A percentile compares a stretch with the other conserved stretches of the same genome.
Conservation (phyloP, 1,140 invertebrate genomes). For the Zophobas morio region DNA sequence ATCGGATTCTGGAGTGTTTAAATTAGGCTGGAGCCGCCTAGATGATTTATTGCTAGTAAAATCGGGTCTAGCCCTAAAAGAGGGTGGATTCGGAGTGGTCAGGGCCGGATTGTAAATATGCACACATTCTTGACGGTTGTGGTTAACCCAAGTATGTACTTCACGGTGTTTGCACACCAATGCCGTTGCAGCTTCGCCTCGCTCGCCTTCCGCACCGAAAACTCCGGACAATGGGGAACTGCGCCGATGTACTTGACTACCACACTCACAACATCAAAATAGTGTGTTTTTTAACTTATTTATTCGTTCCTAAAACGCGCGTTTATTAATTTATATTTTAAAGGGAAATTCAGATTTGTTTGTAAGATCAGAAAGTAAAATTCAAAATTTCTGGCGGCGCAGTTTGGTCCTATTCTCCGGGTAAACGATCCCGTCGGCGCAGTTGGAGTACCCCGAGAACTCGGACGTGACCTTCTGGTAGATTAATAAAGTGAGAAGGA, state of each 20-base stretch:
- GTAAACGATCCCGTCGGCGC: too few relatives aligned
- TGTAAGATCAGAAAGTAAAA: too few relatives aligned
- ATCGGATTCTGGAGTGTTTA: background rate
- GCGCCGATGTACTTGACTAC: too few relatives aligned
- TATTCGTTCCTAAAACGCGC: too few relatives aligned
- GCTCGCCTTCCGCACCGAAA: constrained; percentile 3
- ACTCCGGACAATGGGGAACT: background rate
- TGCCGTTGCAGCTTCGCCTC: constrained; percentile 4
- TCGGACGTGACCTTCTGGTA: background rate
- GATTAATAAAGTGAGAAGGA: background rate
- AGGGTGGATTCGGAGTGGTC: background rate
- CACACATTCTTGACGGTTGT: constrained; percentile 12
- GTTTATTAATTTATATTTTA: too few relatives aligned
- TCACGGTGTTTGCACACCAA: constrained; percentile 20
- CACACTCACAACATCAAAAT: too few relatives aligned
- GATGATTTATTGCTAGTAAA: background rate
- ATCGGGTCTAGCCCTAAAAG: background rate
- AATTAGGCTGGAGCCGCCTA: background rate
- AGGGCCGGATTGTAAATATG: constrained; percentile 4
- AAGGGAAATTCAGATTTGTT: too few relatives aligned
- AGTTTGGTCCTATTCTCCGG: too few relatives aligned
- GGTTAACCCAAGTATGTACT: constrained; percentile 24
- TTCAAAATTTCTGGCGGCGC: too few relatives aligned
- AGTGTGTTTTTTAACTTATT: too few relatives aligned
- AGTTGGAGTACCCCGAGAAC: too few relatives aligned